Evolutionary conservation across 2,888 invertebrate genomes (phyloP), one percentile per base, ranked within the genome.

Genomic region (Crepidodera aurea): DNA sequence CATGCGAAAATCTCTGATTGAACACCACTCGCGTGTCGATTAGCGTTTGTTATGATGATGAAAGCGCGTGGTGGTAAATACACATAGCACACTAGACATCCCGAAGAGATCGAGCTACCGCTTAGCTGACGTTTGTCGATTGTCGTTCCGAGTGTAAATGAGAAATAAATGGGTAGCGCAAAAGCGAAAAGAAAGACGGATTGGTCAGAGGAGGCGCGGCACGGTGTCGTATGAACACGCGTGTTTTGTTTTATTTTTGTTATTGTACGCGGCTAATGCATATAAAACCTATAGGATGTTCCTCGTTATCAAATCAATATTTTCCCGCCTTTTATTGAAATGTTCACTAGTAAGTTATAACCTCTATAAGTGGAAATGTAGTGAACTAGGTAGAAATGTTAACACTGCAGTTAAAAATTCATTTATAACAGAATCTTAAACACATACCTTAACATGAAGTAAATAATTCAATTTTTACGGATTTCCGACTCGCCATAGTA

Each of bases 21-120:
- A 40, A 32, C 27, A 39, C 22, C 46, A 18, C 27, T 42, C 61
- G 61, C 42, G 42, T 56, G 53, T 48, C 51, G 56, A 27, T 61
- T 61, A 56, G 56, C 56, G 61, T 56, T 61, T 61, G 61, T 61
- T 61, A 56, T 56, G 37, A 2, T n/a, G 2, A 37, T n/a, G 61
- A 56, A 56, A 61, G 56, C 56, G 42, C 61, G 61, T 37, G 51
- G 61, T 37, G 51, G 51, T 53, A 60, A 46, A 60, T 34, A 50
- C 44, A 56, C 56, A 51, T 34, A 48, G 48, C 48, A 54, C 44
- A 44, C 56, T 61, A 61, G 56, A 56, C n/a, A n/a, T n/a, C 51
- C 44, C 18, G 46, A 44, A 54, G 39, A 50, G 34, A 59, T 59
- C 51, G 44, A 34, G 59, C 44, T 59, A 59, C 51, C 51, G 58